These are phyloP conservation scores for Pontoporia blainvillei DNA, from an alignment of 2,113 vertebrate species.

Conservation along the genomic window DNA sequence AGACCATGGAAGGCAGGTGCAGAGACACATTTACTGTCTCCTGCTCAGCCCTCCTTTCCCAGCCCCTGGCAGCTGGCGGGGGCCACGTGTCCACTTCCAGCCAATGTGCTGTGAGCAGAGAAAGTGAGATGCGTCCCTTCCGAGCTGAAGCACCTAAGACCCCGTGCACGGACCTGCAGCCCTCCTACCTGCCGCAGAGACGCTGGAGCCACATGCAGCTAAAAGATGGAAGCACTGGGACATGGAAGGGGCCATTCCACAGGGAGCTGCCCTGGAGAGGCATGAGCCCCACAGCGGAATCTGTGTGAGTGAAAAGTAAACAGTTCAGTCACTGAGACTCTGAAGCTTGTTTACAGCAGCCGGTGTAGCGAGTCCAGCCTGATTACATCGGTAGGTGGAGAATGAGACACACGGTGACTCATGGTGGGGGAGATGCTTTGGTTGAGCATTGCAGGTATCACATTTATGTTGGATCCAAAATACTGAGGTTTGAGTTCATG, in stretches of 20 bases:
- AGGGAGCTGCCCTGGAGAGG: neutral
- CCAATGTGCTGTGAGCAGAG: neutral
- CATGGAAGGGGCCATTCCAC: accelerated
- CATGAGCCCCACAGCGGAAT: accelerated
- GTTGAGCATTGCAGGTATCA: accelerated
- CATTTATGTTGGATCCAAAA: neutral
- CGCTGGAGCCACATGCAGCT: too few relatives aligned
- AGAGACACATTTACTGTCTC: too few relatives aligned
- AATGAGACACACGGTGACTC: neutral
- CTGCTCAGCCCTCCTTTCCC: too few relatives aligned
- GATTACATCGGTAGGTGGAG: too few relatives aligned
- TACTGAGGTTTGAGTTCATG: neutral
- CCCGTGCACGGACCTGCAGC: neutral
- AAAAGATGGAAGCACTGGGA: neutral
- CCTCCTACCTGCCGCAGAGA: neutral
- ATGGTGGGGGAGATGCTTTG: accelerated
- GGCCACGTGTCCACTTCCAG: neutral
- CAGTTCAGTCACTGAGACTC: neutral
- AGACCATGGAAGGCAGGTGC: neutral
- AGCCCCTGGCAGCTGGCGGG: too few relatives aligned
- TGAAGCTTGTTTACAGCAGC: neutral
- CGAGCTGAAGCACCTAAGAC: neutral
- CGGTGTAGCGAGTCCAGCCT: neutral
- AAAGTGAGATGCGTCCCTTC: neutral
- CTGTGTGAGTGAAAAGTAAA: neutral